A percentile compares a stretch with the other conserved stretches of the same genome.
Evolutionary conservation across 1,140 invertebrate genomes (phyloP).

Genomic region (Bombus difficillimus): DNA sequence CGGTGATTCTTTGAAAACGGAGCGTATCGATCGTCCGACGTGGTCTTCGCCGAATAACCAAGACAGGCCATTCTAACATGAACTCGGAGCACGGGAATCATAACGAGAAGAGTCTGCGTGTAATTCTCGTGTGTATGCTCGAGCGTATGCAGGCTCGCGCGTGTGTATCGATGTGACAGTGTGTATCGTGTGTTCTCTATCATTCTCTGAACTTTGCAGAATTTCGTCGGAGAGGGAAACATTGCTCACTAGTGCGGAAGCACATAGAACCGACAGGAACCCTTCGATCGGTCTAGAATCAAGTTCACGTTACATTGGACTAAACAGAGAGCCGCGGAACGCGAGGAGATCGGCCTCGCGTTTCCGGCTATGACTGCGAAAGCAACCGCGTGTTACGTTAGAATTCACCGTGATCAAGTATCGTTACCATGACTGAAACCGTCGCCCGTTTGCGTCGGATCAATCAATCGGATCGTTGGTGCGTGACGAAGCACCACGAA

Average conservation of each 20-base stretch:
- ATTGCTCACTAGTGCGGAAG: constrained; percentile 70
- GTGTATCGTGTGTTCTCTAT: constrained; percentile 46
- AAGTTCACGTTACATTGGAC: background rate
- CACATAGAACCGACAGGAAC: constrained; percentile 68
- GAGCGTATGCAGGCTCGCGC: constrained; percentile 28
- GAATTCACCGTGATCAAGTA: constrained; percentile 36
- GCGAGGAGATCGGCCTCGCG: background rate
- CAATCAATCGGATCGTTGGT: background rate
- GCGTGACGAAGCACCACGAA: background rate
- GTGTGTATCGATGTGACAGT: constrained; percentile 34
- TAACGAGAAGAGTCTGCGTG: constrained; percentile 73
- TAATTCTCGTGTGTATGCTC: constrained; percentile 66
- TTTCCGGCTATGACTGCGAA: background rate
- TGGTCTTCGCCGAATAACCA: constrained; percentile 29
- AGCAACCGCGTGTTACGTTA: background rate
- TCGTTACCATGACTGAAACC: constrained; percentile 30
- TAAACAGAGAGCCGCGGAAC: background rate
- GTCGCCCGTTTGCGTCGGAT: constrained; percentile 18
- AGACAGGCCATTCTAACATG: constrained; percentile 51
- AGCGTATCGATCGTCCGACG: constrained; percentile 2
- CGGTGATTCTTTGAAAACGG: background rate
- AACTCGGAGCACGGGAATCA: constrained; percentile 55
- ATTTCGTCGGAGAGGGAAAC: constrained; percentile 76
- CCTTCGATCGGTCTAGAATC: constrained; percentile 59
- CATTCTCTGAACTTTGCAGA: constrained; percentile 65